These are phyloP conservation scores for Cossypha polioptera DNA, from an alignment of 2,797 vertebrate genomes.

Conservation along the genomic window DNA sequence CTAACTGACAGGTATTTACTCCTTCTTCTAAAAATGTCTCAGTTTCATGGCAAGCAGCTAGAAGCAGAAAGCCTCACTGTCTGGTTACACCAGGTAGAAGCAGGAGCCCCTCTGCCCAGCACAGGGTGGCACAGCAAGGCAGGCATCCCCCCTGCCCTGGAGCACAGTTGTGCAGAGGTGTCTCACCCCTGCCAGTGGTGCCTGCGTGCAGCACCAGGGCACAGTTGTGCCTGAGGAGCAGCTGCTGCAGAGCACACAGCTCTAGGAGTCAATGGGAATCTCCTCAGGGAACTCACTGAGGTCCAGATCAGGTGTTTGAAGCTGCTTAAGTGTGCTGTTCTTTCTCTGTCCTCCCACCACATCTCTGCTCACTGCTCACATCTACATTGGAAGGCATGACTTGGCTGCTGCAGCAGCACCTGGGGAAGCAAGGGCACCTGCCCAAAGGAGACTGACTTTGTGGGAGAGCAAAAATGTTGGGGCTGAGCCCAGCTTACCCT, in stretches of 20 bases:
- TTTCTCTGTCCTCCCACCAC: not conserved
- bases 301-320: not conserved
- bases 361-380: not conserved
- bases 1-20: not conserved
- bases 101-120: not conserved
- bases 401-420: not conserved
- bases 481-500: slow-evolving; percentile 69
- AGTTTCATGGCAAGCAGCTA: not conserved
- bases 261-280: rapidly evolving
- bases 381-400: rapidly evolving
- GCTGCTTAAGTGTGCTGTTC: not conserved
- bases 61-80: not conserved
- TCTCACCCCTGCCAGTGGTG: not conserved
- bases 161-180: not conserved
- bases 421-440: not conserved
- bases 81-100: not conserved
- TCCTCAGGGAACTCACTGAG: not conserved
- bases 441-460: not conserved
- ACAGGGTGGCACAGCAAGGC: not conserved
- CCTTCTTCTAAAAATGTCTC: not conserved
- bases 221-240: not conserved
- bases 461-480: not conserved
- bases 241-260: not conserved
- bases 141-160: not conserved
- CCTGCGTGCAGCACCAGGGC: not conserved